Evolutionary conservation across 2,797 vertebrate genomes (phyloP), one percentile per base, ranked within the genome.

Genomic region (Vipera ursinii): DNA sequence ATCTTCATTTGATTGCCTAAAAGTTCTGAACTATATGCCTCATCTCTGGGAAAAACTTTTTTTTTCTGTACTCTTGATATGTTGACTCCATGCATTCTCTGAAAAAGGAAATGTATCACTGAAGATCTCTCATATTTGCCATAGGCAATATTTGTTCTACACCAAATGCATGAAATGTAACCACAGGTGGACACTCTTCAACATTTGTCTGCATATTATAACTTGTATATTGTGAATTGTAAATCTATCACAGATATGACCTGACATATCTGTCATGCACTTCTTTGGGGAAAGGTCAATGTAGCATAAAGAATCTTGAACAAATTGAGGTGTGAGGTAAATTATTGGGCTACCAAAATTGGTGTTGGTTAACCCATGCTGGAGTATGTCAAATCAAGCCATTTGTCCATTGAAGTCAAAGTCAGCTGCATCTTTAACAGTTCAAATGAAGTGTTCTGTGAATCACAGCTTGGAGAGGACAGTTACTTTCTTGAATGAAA

Each of bases 401-500:
- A 38, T 61, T 73, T 17, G 20, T 78, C 48, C 55, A 60, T 3
- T 32, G 22, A 53, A 59, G 5, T 69, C 8, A 32, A 92, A 87
- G 55, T 38, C 56, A 78, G 44, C 44, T 73, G 59, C 9, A 10
- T 5, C 6, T 55, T 15, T 38, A 24, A 48, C 28, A 24, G 10
- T 38, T 48, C 57, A 86, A 15, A 32, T 86, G 28, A 86, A 65
- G 26, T 26, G 5, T 13, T 90, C 26, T 63, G 12, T 26, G 89
- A 6, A 53, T 56, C 55, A 15, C 38, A 87, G 28, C 12, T 48
- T 32, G 38, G 91, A 91, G 94, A 90, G 53, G 89, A 24, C 17
- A 78, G 88, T 38, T 14, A 63, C 51, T 13, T 6, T 93, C 92
- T 92, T 90, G 93, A 87, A 61, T 90, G 60, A 2, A 14, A 90